A percentile compares a stretch with the other conserved stretches of the same genome.
phyloP scores from a whole-genome alignment of 2,113 vertebrate genomes.

The Girardinichthys multiradiatus region DNA sequence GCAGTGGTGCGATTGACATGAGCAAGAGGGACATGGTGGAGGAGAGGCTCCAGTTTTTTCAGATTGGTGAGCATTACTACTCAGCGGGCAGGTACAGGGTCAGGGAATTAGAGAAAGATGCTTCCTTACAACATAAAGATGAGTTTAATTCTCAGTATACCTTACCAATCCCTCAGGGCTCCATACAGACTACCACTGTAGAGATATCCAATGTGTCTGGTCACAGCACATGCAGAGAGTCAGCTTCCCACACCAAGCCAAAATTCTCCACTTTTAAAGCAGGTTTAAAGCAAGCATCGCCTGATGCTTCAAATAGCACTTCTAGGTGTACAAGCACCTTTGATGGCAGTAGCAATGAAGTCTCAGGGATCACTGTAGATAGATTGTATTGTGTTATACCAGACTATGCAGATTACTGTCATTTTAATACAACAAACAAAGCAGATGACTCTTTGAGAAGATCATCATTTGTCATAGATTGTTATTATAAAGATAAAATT shows the following conservation, averaged over 20 bases:
- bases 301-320: slow-evolving; percentile 49
- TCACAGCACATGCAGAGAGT: slow-evolving; percentile 84
- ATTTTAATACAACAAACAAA: slow-evolving; percentile 31
- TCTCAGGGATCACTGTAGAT: slow-evolving; percentile 57
- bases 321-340: slow-evolving; percentile 38
- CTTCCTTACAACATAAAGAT: slow-evolving; percentile 82
- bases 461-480: slow-evolving; percentile 70
- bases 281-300: slow-evolving; percentile 89
- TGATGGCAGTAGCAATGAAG: slow-evolving; percentile 36
- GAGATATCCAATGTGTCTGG: slow-evolving; percentile 83
- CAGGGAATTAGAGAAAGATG: slow-evolving; percentile 83
- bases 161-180: slow-evolving; percentile 83
- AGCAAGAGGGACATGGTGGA: slow-evolving; percentile 99
- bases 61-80: slow-evolving; percentile 99
- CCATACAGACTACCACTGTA: slow-evolving; percentile 88
- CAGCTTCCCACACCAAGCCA: slow-evolving; percentile 87
- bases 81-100: slow-evolving; percentile 95
- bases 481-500: slow-evolving; percentile 63
- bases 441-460: slow-evolving; percentile 49
- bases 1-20: slow-evolving; percentile 99
- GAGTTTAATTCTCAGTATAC: slow-evolving; percentile 84
- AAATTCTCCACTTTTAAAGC: slow-evolving; percentile 97
- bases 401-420: slow-evolving; percentile 43
- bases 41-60: slow-evolving; percentile 99
- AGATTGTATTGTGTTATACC: slow-evolving; percentile 41